phyloP scores from a whole-genome alignment of 2,113 vertebrate genomes.

The Diadophis punctatus region DNA sequence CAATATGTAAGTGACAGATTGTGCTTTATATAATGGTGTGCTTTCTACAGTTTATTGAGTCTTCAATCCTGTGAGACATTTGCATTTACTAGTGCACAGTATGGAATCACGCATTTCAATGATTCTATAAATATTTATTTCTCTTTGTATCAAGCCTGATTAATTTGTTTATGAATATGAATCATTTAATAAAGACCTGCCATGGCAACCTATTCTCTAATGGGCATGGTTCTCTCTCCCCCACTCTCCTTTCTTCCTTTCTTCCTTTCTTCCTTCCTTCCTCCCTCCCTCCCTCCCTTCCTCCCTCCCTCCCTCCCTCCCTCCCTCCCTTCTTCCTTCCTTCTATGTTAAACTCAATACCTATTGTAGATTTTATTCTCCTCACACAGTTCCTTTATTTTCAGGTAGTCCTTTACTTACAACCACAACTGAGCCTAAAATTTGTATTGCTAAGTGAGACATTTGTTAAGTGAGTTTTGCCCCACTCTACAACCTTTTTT shows the following conservation, averaged over 20 bases:
- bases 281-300: no score
- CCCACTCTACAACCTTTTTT: not conserved
- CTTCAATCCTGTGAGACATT: not conserved
- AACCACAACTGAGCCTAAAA: not conserved
- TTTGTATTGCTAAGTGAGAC: not conserved
- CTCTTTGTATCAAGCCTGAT: not conserved
- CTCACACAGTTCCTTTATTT: not conserved
- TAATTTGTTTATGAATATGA: not conserved
- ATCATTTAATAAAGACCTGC: not conserved
- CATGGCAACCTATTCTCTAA: not conserved
- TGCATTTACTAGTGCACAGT: not conserved
- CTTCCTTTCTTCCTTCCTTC: not conserved
- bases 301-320: accelerated
- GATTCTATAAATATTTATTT: conserved; percentile 8
- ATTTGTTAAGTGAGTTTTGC: not conserved
- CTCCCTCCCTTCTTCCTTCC: no score
- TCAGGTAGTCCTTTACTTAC: not conserved
- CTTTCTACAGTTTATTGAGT: conserved; percentile 47
- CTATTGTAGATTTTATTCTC: not conserved
- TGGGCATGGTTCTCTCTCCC: not conserved
- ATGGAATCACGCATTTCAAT: not conserved
- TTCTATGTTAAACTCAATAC: not conserved
- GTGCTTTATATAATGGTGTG: conserved; percentile 32
- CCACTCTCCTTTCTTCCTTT: not conserved
- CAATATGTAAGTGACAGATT: conserved; percentile 45